phyloP scores from a whole-genome alignment of 2,113 vertebrate species.

The Sceloporus undulatus region DNA sequence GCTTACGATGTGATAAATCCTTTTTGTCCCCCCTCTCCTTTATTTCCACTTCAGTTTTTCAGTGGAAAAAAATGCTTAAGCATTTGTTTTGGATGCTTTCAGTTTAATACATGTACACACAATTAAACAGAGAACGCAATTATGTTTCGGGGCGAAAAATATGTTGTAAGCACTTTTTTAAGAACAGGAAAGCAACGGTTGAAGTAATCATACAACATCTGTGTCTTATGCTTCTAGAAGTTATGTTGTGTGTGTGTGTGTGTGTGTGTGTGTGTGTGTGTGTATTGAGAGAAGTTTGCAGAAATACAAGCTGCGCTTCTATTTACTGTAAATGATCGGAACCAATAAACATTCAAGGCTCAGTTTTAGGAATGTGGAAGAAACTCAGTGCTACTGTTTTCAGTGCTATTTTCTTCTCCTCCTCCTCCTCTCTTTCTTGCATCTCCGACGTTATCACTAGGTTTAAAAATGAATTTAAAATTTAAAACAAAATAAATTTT shows the following conservation, averaged over 20 bases:
- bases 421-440: not conserved
- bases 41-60: constrained; percentile 64
- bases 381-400: too few species aligned
- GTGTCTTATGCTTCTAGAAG: constrained; percentile 34
- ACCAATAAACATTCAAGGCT: not conserved
- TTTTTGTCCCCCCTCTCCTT: not conserved
- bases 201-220: constrained; percentile 27
- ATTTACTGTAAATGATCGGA: not conserved
- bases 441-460: not conserved
- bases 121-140: constrained; percentile 44
- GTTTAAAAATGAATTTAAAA: too few species aligned
- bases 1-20: constrained; percentile 50
- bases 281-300: constrained; percentile 6
- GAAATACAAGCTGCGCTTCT: not conserved
- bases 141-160: constrained; percentile 40
- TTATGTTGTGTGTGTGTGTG: constrained; percentile 34
- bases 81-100: constrained; percentile 58
- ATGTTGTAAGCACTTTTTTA: constrained; percentile 44
- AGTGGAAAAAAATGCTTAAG: constrained; percentile 48
- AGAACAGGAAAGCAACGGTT: constrained; percentile 5
- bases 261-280: constrained; percentile 28
- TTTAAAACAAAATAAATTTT: too few species aligned
- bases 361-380: not conserved
- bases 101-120: constrained; percentile 38
- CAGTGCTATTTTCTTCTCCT: too few species aligned